Conservation (phyloP, 2,888 invertebrate species). For the Amiota mariae region DNA sequence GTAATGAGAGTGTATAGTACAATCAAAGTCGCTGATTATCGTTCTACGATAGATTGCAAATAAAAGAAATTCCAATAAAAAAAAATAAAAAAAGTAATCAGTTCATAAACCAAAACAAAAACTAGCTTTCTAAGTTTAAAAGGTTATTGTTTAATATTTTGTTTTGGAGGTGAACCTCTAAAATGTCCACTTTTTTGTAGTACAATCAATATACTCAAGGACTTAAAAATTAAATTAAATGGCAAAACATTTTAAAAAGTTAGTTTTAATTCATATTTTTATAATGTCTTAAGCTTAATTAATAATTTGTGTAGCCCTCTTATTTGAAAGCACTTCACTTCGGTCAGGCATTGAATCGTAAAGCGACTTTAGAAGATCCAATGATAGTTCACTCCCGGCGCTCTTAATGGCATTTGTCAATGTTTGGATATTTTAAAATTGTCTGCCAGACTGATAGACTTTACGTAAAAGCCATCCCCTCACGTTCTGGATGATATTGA, state of each 20-base stretch:
- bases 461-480: not conserved
- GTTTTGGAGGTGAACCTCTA: no score
- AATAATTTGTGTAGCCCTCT: not conserved
- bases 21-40: no score
- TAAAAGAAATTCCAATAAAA: no score
- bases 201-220: not conserved
- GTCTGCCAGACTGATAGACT: not conserved
- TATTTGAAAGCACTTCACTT: not conserved
- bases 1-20: no score
- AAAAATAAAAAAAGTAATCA: no score
- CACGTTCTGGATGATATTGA: not conserved
- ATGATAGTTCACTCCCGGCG: not conserved
- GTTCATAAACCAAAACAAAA: no score
- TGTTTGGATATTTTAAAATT: not conserved
- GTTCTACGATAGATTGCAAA: no score
- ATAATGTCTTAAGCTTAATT: not conserved
- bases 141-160: no score
- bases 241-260: not conserved
- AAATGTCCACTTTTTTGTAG: not conserved
- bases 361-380: not conserved
- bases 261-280: not conserved
- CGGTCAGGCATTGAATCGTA: not conserved
- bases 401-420: not conserved
- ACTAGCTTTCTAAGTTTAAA: no score
- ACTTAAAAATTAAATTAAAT: not conserved